Percentiles rank a stretch among this genome's conserved stretches.
These are phyloP conservation scores for Rhagophthalmus giganteus DNA, from an alignment of 2,888 invertebrate species.

Conservation along the genomic window DNA sequence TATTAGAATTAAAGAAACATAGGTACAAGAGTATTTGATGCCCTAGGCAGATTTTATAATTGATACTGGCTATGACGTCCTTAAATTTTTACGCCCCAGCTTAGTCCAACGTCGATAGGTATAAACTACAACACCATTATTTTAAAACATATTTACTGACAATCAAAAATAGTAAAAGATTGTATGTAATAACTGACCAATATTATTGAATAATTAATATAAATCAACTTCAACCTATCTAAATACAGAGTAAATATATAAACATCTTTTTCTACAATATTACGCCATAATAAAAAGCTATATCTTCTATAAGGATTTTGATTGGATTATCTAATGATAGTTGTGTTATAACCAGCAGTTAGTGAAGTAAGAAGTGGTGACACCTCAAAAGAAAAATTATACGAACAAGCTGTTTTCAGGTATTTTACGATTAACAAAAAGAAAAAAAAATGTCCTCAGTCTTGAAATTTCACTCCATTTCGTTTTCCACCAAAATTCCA, in stretches of 20 bases:
- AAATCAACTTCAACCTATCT: constrained; percentile 37
- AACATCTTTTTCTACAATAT: constrained; percentile 29
- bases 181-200: constrained; percentile 32
- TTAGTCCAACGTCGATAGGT: too few relatives aligned
- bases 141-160: constrained; percentile 37
- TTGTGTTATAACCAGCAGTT: constrained; percentile 15
- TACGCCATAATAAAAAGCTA: constrained; percentile 36
- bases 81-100: too few relatives aligned
- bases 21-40: too few relatives aligned
- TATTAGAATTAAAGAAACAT: too few relatives aligned
- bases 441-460: constrained; percentile 7
- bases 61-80: too few relatives aligned
- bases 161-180: constrained; percentile 35
- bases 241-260: constrained; percentile 30
- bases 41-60: too few relatives aligned
- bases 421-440: constrained; percentile 14
- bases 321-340: constrained; percentile 15
- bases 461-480: constrained; percentile 6
- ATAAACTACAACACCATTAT: too few relatives aligned
- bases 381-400: constrained; percentile 3
- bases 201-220: constrained; percentile 35
- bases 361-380: constrained; percentile 12
- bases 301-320: constrained; percentile 21
- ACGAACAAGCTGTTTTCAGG: constrained; percentile 10
- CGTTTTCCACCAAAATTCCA: neutral